A percentile compares a stretch with the other conserved stretches of the same genome.
phyloP scores from a whole-genome alignment of 2,113 vertebrate species.

The Siphamia tubifer region DNA sequence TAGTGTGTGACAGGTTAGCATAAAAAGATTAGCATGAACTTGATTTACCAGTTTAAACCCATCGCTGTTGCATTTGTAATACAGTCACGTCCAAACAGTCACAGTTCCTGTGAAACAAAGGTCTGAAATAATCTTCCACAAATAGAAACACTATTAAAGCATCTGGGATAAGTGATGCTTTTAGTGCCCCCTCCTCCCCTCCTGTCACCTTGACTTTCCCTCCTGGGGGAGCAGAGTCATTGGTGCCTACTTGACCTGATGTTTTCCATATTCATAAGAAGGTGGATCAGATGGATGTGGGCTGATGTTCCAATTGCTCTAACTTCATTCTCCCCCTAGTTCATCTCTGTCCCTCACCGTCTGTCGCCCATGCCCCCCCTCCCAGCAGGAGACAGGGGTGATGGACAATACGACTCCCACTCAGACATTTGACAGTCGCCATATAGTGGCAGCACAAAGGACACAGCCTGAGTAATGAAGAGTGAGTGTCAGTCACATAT shows the following conservation, averaged over 20 bases:
- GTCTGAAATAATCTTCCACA: conserved; percentile 11
- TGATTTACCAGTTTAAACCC: no score
- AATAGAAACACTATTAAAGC: conserved; percentile 54
- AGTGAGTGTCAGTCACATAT: conserved; percentile 32
- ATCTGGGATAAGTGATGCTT: conserved; percentile 25
- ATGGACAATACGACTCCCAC: conserved; percentile 57
- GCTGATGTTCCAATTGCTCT: conserved; percentile 45
- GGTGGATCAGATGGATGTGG: conserved; percentile 53
- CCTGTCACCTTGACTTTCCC: conserved; percentile 47
- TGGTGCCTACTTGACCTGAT: conserved; percentile 72
- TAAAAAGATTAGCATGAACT: no score
- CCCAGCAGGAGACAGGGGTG: conserved; percentile 65
- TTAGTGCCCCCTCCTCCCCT: conserved; percentile 7
- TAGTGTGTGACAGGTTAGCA: no score
- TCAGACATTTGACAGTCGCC: conserved; percentile 53
- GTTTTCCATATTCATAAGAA: conserved; percentile 76
- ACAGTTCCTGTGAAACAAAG: no score
- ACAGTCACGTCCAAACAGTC: neutral
- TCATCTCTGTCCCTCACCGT: conserved; percentile 4
- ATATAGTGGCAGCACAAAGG: no score
- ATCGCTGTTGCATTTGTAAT: no score
- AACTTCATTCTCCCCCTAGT: conserved; percentile 42
- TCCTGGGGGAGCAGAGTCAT: conserved; percentile 46
- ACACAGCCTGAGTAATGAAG: conserved; percentile 47
- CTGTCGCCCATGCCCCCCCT: conserved; percentile 1